Conservation (phyloP, 92 coral and sea anemone species). For the Bergia sp. region DNA sequence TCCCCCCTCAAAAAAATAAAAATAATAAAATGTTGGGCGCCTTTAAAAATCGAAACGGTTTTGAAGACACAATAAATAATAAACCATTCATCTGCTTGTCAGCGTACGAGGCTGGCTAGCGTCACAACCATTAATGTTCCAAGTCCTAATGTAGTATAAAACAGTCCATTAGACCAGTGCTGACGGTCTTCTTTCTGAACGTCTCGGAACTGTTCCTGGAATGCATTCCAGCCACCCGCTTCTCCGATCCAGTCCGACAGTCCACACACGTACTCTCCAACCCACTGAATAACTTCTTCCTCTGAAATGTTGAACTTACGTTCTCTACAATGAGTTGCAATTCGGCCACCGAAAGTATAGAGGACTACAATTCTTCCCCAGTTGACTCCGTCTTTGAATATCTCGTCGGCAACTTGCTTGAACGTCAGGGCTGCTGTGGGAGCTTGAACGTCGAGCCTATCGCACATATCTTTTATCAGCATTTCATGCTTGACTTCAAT, state of each 20-base stretch:
- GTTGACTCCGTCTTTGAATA: constrained; percentile 76
- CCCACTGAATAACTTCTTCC: constrained; percentile 64
- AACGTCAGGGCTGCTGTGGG: constrained; percentile 56
- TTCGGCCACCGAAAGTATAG: constrained; percentile 78
- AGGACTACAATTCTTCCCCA: constrained; percentile 97
- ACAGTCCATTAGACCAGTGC: too few species aligned
- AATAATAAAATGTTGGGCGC: too few species aligned
- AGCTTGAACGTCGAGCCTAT: constrained; percentile 57
- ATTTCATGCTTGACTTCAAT: constrained; percentile 75
- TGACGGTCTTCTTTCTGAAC: too few species aligned
- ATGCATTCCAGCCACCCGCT: constrained; percentile 80
- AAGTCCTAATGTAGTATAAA: too few species aligned
- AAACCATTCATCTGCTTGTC: too few species aligned
- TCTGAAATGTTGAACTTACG: constrained; percentile 46
- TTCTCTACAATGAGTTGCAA: constrained; percentile 64
- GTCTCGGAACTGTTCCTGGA: not conserved
- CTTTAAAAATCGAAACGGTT: too few species aligned
- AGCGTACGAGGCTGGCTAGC: too few species aligned
- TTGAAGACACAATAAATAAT: too few species aligned
- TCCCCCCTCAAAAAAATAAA: too few species aligned
- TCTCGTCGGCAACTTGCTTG: constrained; percentile 73
- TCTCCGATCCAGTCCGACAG: constrained; percentile 77
- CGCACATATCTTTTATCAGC: constrained; percentile 69
- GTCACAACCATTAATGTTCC: too few species aligned
- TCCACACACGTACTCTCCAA: constrained; percentile 68